phyloP scores from a whole-genome alignment of 2,888 invertebrate genomes.

The Nephrotoma guestfalica region DNA sequence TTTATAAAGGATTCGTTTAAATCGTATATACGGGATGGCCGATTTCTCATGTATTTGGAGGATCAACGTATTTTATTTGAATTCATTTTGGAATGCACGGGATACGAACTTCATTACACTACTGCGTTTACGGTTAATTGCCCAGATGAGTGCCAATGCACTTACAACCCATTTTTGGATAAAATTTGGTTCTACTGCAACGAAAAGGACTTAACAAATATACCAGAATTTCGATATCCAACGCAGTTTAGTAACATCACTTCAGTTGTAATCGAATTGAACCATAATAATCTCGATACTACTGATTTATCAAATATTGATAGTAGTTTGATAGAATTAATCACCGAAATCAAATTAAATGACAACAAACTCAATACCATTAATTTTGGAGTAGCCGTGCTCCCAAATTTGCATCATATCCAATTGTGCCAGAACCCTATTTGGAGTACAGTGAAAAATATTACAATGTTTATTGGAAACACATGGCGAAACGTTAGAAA shows the following conservation, averaged over 20 bases:
- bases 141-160: neutral
- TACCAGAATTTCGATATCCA: neutral
- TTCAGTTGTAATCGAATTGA: neutral
- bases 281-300: neutral
- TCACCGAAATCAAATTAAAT: neutral
- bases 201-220: neutral
- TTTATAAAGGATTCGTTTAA: neutral
- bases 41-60: neutral
- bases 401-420: neutral
- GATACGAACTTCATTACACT: neutral
- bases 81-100: neutral
- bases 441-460: neutral
- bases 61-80: neutral
- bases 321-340: neutral
- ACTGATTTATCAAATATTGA: neutral
- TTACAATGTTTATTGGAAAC: neutral
- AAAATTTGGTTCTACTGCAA: neutral
- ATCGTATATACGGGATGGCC: neutral
- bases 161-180: neutral
- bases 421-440: neutral
- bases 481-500: neutral
- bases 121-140: neutral
- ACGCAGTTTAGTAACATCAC: neutral
- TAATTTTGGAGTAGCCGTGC: neutral
- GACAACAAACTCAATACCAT: neutral